Evolutionary conservation across 2,888 invertebrate genomes (phyloP), one percentile per base, ranked within the genome.

Genomic region (Galeopsomyia nigrocyanea): DNA sequence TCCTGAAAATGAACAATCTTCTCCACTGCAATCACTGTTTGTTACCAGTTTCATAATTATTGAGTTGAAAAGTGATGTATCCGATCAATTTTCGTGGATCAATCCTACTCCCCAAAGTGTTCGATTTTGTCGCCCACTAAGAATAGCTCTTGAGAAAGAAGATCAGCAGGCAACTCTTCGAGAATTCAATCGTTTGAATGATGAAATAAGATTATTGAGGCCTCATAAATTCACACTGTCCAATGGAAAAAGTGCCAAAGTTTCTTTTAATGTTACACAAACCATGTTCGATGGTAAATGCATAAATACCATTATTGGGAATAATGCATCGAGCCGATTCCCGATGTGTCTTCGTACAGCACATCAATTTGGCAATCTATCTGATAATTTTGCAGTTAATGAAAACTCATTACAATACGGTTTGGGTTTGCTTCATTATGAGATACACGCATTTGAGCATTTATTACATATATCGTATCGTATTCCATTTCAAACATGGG

Each of bases 81-180:
- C 31, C 7, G 47, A n/a, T 47, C 7, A 46, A 21, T 21, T 46
- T 61, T 47, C 19, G 17, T 61, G 61, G 61, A 39, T 61, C 16
- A 61, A 61, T 39, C 47, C 47, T 17, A 19, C 46, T 39, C 21
- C n/a, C n/a, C n/a, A n/a, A n/a, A n/a, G n/a, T n/a, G n/a, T n/a
- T n/a, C n/a, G n/a, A n/a, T n/a, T n/a, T 46, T 61, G 61, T 46
- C 39, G 61, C 39, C 49, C 61, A 17, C 49, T 46, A 16, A 31
- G 61, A n/a, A 61, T 61, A 13, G 61, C 61, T 39, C 46, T 61
- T 61, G 61, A 61, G n/a, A 61, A 61, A 61, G 31, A 61, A 22
- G 61, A 61, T 46, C 16, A 61, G n/a, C 46, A 10, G 46, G 49
- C 47, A 39, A 26, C 61, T 47, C 39, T 39, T 19, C 31, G 19